These are phyloP conservation scores for Scaptomyza tumidula DNA, from an alignment of 2,888 invertebrate genomes.

Conservation along the genomic window DNA sequence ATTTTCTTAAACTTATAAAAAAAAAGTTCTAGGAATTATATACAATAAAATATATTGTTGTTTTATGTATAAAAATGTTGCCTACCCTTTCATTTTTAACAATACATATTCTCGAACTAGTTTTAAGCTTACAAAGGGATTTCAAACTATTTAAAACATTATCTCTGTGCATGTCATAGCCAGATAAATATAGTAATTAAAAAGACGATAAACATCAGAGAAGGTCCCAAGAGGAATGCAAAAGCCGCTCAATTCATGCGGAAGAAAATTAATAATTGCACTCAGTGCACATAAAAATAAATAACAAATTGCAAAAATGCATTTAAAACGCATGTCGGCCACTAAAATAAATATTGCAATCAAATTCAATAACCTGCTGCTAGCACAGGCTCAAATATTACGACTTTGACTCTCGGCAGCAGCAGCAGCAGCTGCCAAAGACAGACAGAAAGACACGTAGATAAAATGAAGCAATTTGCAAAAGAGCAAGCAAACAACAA, in stretches of 20 bases:
- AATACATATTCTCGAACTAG: not conserved
- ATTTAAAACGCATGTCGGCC: slow-evolving; percentile 61
- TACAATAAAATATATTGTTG: too few relatives aligned
- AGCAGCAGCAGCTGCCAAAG: slow-evolving; percentile 23
- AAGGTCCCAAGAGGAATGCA: not conserved
- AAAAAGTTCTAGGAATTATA: too few relatives aligned
- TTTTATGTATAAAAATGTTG: too few relatives aligned
- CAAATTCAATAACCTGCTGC: slow-evolving; percentile 75
- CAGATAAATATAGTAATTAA: not conserved
- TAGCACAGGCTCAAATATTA: slow-evolving; percentile 6
- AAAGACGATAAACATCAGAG: not conserved
- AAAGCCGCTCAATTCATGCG: slow-evolving; percentile 43
- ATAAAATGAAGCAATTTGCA: slow-evolving; percentile 72
- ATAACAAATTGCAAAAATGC: slow-evolving; percentile 65
- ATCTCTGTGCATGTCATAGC: not conserved
- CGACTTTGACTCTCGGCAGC: not conserved
- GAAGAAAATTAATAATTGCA: slow-evolving; percentile 56
- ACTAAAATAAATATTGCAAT: slow-evolving; percentile 69
- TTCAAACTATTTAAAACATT: not conserved
- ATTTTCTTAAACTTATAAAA: too few relatives aligned
- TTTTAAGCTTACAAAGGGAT: not conserved
- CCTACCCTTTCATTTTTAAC: too few relatives aligned
- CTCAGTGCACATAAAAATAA: slow-evolving; percentile 44
- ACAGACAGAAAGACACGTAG: slow-evolving; percentile 22
- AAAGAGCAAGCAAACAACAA: slow-evolving; percentile 29